Evolutionary conservation across 2,888 invertebrate species (phyloP).

Genomic region (Zootermopsis nevadensis): DNA sequence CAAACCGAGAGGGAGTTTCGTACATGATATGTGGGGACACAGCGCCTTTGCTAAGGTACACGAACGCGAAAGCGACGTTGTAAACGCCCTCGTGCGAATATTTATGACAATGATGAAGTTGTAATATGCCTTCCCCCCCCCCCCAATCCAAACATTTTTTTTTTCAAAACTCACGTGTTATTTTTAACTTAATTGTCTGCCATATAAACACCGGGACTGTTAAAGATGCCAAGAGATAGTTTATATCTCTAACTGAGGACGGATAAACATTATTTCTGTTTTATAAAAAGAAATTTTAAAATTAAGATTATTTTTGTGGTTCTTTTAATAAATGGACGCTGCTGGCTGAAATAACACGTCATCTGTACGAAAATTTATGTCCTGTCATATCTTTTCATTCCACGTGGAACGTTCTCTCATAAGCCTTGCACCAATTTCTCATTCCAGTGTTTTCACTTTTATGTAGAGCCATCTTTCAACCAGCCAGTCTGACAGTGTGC

Average conservation of each 20-base stretch:
- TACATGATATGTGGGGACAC: background rate
- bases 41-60: background rate
- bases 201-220: slow-evolving; percentile 24
- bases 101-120: slow-evolving; percentile 39
- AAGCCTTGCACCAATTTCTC: slow-evolving; percentile 11
- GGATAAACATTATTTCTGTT: slow-evolving; percentile 4
- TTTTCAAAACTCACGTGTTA: background rate
- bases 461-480: slow-evolving; percentile 30
- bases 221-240: slow-evolving; percentile 27
- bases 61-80: background rate
- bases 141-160: background rate
- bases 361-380: background rate
- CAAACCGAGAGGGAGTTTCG: slow-evolving; percentile 12
- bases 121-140: slow-evolving; percentile 8
- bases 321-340: background rate
- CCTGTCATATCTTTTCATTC: slow-evolving; percentile 13
- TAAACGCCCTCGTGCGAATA: slow-evolving; percentile 11
- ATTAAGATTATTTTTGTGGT: background rate
- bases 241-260: background rate
- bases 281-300: slow-evolving; percentile 15
- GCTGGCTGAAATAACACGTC: slow-evolving; percentile 5
- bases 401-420: background rate
- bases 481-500: background rate
- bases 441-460: slow-evolving; percentile 34
- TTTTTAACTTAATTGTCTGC: slow-evolving; percentile 27